Base-by-base conservation (phyloP, 1,140 invertebrate species). In the Stegodyphus mimosarum region DNA sequence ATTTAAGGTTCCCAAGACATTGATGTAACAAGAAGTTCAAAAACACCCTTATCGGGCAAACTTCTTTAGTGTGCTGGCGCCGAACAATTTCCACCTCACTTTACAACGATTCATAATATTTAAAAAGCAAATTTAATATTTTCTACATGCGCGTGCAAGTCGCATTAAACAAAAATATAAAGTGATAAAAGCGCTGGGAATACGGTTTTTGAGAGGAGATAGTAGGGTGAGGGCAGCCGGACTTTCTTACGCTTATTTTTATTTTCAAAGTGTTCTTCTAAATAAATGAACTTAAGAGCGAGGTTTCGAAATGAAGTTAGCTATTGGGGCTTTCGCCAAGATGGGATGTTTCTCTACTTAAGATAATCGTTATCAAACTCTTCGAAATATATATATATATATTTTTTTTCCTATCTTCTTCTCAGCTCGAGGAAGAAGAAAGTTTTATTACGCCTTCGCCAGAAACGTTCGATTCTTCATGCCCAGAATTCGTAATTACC, bases 301-400 rank as follows among this genome's bases (percentile, higher is more conserved):
- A 73, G 60, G 80, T 72, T 69, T 73, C 17, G 71, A 83, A 83
- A 83, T 83, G 80, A 83, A 83, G 80, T 83, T 83, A 83, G 6
- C 49, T 53, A 74, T 73, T 71, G 78, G 78, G 7, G 17, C n/a
- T 33, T 33, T 33, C 33, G 33, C 33, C 33, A 33, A 3, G 67
- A 10, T 71, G 74, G 55, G 17, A 60, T 74, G 70, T 83, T 74
- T 83, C 71, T 17, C 77, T 13, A 49, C 80, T 74, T 64, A 73
- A 83, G 80, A 73, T 83, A 83, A 83, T 83, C 80, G 71, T 83
- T 83, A 83, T 83, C 80, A 83, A 83, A 73, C 80, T 74, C 69
- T 17, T 17, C 52, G 73, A 74, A 11, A 15, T 60, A 60, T 15
- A 15, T 15, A 60, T 60, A 11, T 60, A 60, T 60, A 9, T 15